Percentiles rank a stretch among this genome's conserved stretches.
These are phyloP conservation scores for Macquaria ambigua DNA, from an alignment of 2,113 vertebrate species.

Conservation along the genomic window DNA sequence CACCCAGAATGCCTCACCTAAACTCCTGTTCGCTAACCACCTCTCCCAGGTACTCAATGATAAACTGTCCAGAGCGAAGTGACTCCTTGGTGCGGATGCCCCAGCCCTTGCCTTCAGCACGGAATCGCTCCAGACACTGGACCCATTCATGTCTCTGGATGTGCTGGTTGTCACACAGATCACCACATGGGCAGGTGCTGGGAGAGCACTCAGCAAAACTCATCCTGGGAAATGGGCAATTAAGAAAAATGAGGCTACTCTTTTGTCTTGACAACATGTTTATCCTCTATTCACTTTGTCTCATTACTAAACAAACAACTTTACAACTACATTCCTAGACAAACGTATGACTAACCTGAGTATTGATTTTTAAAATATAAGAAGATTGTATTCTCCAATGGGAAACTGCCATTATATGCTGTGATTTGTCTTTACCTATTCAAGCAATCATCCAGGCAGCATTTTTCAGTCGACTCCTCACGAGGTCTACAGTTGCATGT, in stretches of 20 bases:
- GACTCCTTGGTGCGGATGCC: constrained; percentile 97
- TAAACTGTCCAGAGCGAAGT: constrained; percentile 95
- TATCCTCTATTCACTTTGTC: background rate
- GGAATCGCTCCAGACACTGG: constrained; percentile 96
- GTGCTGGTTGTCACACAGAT: constrained; percentile 95
- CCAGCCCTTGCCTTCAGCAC: constrained; percentile 98
- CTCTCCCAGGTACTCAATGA: constrained; percentile 98
- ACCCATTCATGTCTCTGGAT: constrained; percentile 99
- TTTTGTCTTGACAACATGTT: background rate
- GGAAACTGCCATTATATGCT: background rate
- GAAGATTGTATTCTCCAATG: background rate
- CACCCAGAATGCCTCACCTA: constrained; percentile 81
- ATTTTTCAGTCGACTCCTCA: constrained; percentile 85
- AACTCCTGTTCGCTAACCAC: constrained; percentile 99
- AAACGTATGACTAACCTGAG: background rate
- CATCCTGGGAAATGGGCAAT: constrained; percentile 86
- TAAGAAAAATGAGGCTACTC: background rate
- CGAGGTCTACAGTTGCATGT: constrained; percentile 94
- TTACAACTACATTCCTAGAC: background rate
- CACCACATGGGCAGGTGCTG: constrained; percentile 93
- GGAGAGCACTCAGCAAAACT: constrained; percentile 97
- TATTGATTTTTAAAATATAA: background rate
- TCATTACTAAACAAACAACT: background rate
- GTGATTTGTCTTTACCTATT: constrained; percentile 87
- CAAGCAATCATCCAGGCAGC: constrained; percentile 95